Evolutionary conservation across 2,797 vertebrate genomes (phyloP), one percentile per base, ranked within the genome.

Genomic region (Acestrorhynchus altus): DNA sequence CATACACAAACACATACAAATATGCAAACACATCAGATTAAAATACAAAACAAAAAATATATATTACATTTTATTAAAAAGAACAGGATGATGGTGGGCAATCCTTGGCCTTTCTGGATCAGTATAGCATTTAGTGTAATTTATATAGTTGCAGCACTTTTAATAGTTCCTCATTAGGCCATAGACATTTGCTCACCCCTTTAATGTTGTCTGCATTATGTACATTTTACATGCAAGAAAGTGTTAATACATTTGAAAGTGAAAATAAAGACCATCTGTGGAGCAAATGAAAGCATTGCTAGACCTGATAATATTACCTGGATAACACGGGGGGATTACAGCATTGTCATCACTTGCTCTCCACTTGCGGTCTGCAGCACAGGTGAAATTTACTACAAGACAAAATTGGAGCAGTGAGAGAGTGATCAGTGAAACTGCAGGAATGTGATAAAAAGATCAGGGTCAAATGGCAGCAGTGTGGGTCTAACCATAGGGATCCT

Each of bases 291-390:
- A 66, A 49, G 20, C 22, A 8, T 35, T n/a, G 28, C 35, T n/a
- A 42, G 10, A 10, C 10, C n/a, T 16, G 35, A 39, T 9, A 40
- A 16, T 22, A 13, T 82, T 83, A 87, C 87, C 87, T 79, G 83
- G 82, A 39, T 54, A 28, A 76, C 86, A 87, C 9, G 35, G 59
- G 12, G 82, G 86, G 20, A 77, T n/a, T 20, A 83, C 28, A 22
- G 77, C 57, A 59, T 76, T 78, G 18, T 28, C 18, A 26, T 70
- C 59, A 8, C 10, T 11, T 42, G 63, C 40, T 52, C 22, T 82
- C 83, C 83, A 83, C 40, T 74, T 82, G n/a, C 85, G 79, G 44
- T 83, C 59, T 1, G 26, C 57, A 56, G 46, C 24, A 40, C 83
- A 85, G 39, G 67, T 65, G 40, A 60, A 67, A 12, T n/a, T 73